A percentile compares a stretch with the other conserved stretches of the same genome.
These are phyloP conservation scores for Exaiptasia diaphana DNA, from an alignment of 64 coral and sea anemone genomes.

Conservation along the genomic window DNA sequence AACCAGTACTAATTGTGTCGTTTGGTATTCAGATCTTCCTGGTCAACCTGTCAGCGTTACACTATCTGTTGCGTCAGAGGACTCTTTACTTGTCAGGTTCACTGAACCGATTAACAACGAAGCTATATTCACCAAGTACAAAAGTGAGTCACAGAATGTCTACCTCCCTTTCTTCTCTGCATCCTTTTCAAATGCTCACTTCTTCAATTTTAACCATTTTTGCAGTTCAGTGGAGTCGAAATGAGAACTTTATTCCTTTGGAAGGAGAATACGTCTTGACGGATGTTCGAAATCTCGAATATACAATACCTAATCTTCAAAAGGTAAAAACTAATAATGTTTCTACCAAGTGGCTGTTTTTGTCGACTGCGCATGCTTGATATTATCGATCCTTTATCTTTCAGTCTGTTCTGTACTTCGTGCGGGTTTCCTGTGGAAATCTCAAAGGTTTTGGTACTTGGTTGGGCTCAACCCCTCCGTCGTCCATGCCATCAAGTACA, in stretches of 20 bases:
- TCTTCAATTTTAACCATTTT: no score
- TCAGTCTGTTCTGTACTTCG: conserved; percentile 89
- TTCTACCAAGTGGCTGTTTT: no score
- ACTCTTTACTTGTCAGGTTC: conserved; percentile 82
- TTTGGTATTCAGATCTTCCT: conserved; percentile 53
- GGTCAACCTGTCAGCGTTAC: conserved; percentile 68
- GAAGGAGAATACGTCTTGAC: conserved; percentile 76
- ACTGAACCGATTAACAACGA: conserved; percentile 47
- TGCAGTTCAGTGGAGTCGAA: conserved; percentile 88
- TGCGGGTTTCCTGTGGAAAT: conserved; percentile 84
- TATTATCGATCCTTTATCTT: no score
- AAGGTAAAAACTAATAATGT: conserved; percentile 66
- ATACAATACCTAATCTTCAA: conserved; percentile 80
- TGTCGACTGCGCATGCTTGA: no score
- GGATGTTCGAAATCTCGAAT: conserved; percentile 71
- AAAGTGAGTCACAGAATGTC: conserved; percentile 49
- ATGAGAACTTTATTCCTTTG: conserved; percentile 58
- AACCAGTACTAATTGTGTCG: no score
- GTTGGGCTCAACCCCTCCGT: conserved; percentile 79
- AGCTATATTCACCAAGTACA: conserved; percentile 80
- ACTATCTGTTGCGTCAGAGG: conserved; percentile 88
- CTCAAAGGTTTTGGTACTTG: conserved; percentile 88
- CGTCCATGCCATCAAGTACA: conserved; percentile 96
- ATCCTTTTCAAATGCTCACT: background rate
- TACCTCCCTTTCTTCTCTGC: background rate